Conservation (phyloP, 2,888 invertebrate species). For the Pseudococcus longispinus region DNA sequence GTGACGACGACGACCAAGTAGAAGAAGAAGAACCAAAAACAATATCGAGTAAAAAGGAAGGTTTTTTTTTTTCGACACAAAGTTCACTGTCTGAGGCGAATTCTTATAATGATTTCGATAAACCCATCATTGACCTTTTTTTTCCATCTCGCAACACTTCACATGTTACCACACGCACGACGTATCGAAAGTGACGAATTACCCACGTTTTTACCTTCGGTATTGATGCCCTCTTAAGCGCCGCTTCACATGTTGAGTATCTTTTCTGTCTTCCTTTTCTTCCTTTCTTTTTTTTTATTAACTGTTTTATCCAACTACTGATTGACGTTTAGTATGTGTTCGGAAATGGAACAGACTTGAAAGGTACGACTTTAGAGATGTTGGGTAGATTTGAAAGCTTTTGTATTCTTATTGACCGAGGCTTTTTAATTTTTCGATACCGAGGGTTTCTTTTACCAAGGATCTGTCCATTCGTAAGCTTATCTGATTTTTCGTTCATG, state of each 20-base stretch:
- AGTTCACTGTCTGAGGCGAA: neutral
- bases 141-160: neutral
- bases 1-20: neutral
- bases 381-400: neutral
- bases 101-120: constrained; percentile 1
- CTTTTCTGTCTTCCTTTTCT: neutral
- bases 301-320: neutral
- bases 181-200: constrained; percentile 8
- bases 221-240: neutral
- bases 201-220: neutral
- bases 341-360: neutral
- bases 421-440: neutral
- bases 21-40: neutral
- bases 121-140: neutral
- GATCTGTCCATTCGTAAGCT: neutral
- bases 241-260: neutral
- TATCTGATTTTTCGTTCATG: neutral
- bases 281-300: neutral
- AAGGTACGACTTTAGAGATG: neutral
- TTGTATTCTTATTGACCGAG: neutral
- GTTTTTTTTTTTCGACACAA: neutral
- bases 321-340: constrained; percentile 1
- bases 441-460: neutral
- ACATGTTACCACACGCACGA: neutral
- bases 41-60: neutral